Conservation (phyloP, 2,113 vertebrate species). For the Oplegnathus fasciatus region DNA sequence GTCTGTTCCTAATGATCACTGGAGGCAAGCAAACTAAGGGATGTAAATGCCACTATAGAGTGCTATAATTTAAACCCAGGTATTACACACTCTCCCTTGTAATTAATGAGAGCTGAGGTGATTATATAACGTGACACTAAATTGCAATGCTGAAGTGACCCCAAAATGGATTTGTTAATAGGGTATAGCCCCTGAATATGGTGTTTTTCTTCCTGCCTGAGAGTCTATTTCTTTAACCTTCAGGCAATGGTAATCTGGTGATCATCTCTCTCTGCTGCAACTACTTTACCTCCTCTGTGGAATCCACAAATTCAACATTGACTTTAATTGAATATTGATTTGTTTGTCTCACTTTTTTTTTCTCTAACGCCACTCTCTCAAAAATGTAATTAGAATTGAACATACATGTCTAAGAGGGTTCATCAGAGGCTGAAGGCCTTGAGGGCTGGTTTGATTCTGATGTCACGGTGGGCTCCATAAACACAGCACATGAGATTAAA, state of each 20-base stretch:
- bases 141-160: conserved; percentile 48
- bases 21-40: conserved; percentile 44
- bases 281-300: conserved; percentile 35
- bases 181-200: conserved; percentile 50
- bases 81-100: conserved; percentile 44
- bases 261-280: conserved; percentile 55
- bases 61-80: conserved; percentile 47
- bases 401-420: conserved; percentile 41
- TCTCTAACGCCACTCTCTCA: conserved; percentile 17
- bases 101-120: conserved; percentile 61
- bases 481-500: conserved; percentile 23
- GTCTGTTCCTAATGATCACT: conserved; percentile 55
- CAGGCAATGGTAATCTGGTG: conserved; percentile 61
- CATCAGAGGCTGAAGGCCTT: conserved; percentile 11
- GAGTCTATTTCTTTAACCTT: conserved; percentile 46
- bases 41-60: conserved; percentile 46
- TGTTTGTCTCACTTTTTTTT: conserved; percentile 63
- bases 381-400: conserved; percentile 62
- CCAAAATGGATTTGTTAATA: conserved; percentile 63
- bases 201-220: conserved; percentile 40
- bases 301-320: conserved; percentile 47
- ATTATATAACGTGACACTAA: conserved; percentile 47
- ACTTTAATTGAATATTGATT: conserved; percentile 81
- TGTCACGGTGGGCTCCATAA: conserved; percentile 14
- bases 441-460: conserved; percentile 32